A percentile compares a stretch with the other conserved stretches of the same genome.
Conservation (phyloP, 2,888 invertebrate species). For the Cecidostiba fungosa region DNA sequence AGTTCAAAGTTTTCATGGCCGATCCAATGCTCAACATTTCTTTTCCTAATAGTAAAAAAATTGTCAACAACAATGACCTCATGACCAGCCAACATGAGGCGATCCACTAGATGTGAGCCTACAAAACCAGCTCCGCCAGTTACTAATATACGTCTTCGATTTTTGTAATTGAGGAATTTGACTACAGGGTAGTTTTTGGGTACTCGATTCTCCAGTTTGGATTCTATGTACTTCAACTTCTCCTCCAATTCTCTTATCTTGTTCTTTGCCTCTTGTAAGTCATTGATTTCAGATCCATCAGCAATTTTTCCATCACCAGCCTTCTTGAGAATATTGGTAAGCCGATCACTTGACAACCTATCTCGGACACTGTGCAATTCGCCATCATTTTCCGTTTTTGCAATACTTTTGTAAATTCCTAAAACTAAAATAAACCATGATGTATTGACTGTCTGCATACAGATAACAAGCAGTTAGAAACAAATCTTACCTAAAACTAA, state of each 20-base stretch:
- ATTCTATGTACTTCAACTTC: conserved; percentile 87
- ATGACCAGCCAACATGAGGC: conserved; percentile 96
- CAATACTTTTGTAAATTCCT: conserved; percentile 79
- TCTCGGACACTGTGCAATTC: conserved; percentile 9
- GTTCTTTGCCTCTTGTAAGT: conserved; percentile 84
- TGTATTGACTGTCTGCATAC: conserved; percentile 11
- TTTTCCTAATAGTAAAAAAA: conserved; percentile 98
- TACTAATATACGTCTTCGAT: conserved; percentile 95
- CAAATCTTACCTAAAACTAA: conserved; percentile 74
- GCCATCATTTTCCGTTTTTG: conserved; percentile 73
- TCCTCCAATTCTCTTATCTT: conserved; percentile 87
- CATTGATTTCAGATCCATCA: conserved; percentile 75
- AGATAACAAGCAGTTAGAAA: conserved; percentile 38
- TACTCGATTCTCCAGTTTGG: conserved; percentile 82
- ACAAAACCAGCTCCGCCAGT: conserved; percentile 99
- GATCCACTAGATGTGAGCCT: conserved; percentile 98
- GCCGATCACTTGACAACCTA: conserved; percentile 24
- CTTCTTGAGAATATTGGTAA: conserved; percentile 58
- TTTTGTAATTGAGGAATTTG: conserved; percentile 94
- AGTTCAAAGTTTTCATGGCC: conserved; percentile 99
- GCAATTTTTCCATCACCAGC: conserved; percentile 55
- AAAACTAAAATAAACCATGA: conserved; percentile 74
- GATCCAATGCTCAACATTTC: conserved; percentile 99
- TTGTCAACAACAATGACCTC: conserved; percentile 98
- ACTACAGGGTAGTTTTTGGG: conserved; percentile 95